Evolutionary conservation across 2,888 invertebrate species (phyloP).

Genomic region (Linyphia triangularis): DNA sequence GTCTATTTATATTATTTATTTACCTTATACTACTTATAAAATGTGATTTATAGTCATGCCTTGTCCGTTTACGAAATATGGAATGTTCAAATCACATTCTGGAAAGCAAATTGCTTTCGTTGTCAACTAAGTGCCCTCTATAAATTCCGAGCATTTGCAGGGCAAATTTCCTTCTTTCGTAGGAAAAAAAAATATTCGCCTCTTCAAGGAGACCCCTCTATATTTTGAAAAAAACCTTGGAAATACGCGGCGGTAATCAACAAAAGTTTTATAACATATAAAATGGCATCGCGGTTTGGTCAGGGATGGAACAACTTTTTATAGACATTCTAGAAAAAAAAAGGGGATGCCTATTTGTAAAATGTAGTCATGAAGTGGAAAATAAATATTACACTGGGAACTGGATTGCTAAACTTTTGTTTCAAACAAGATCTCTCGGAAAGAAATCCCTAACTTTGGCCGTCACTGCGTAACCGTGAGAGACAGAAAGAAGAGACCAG

Average conservation of each 20-base stretch:
- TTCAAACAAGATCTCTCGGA: no score
- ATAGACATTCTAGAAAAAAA: background rate
- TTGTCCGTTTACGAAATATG: conserved; percentile 3
- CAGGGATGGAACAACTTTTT: background rate
- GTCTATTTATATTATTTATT: no score
- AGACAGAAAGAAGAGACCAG: no score
- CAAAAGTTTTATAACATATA: background rate
- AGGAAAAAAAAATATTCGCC: background rate
- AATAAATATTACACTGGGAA: no score
- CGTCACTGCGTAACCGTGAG: no score
- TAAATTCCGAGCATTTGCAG: background rate
- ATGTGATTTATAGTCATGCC: background rate
- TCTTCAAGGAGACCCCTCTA: background rate
- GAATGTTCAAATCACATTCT: background rate
- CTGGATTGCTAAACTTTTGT: no score
- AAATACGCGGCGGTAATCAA: background rate
- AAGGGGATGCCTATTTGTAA: no score
- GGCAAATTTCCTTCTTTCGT: background rate
- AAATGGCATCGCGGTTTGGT: background rate
- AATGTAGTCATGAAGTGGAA: no score
- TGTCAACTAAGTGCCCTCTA: background rate
- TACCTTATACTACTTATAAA: no score
- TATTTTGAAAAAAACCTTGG: background rate
- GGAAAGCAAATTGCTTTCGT: conserved; percentile 14
- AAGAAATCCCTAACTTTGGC: no score